Evolutionary conservation across 2,113 vertebrate species (phyloP), one percentile per base, ranked within the genome.

Genomic region (Malurus melanocephalus): DNA sequence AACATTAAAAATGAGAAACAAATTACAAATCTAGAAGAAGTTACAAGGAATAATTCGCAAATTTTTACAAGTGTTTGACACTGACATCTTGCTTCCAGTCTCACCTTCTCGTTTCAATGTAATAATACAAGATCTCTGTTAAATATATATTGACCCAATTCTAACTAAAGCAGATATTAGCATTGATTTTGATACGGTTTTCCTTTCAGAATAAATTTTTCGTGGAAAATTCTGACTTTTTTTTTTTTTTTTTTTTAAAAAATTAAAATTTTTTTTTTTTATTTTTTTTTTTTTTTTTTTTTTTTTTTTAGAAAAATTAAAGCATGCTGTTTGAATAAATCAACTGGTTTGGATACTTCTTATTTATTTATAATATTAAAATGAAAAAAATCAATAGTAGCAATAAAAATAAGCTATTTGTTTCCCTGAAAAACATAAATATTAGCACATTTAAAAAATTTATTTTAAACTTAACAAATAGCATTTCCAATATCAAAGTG

Each of bases 21-120:
- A 76, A 85, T 40, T 46, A 81, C 43, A 93, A 88, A 95, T 69
- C 48, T 33, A 57, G 49, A 86, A 88, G 32, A 85, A 33, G 27
- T 91, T 87, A 83, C 6, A 81, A 74, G 66, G 48, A 85, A 91
- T 95, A 90, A 88, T 96, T 96, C 92, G 48, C 62, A 90, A 94
- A 77, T 71, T 65, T 76, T 52, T 92, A 88, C 35, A 94, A 92
- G 48, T 82, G 38, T 80, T 87, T 93, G 82, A 72, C 61, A 78
- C n/a, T 21, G 6, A 91, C 69, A 21, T 59, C 59, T 85, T 93
- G 51, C 51, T 85, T 68, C 78, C 53, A 92, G 71, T 71, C 65
- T 71, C 88, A 55, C 74, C 94, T 89, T 66, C 72, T 90, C 80
- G 83, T 94, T 90, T 94, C 62, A 87, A 4, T 32, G 17, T 48